A percentile compares a stretch with the other conserved stretches of the same genome.
Evolutionary conservation across 2,888 invertebrate genomes (phyloP).

Genomic region (Ophion ellenae): DNA sequence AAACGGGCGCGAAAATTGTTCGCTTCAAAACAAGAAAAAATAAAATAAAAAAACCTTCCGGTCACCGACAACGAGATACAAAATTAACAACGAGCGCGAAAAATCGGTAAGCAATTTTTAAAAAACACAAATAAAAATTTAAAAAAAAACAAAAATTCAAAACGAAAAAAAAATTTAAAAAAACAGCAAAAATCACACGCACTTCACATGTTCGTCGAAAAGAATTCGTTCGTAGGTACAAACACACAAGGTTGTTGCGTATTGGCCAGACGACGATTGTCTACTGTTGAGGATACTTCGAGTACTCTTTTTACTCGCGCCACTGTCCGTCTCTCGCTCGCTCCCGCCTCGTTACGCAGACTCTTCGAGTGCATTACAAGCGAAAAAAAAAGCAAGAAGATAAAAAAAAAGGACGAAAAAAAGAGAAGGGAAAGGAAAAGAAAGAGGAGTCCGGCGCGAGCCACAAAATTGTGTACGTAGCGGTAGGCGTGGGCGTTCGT

Average conservation of each 20-base stretch:
- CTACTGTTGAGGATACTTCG: constrained; percentile 38
- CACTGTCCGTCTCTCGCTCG: constrained; percentile 51
- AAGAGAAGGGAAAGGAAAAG: constrained; percentile 6
- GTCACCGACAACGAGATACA: too few species aligned
- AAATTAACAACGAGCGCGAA: not conserved
- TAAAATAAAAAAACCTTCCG: too few species aligned
- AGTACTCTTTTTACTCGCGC: constrained; percentile 17
- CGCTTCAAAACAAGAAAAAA: too few species aligned
- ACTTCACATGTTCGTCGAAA: constrained; percentile 36
- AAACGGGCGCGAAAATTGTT: not conserved
- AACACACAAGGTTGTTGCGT: not conserved
- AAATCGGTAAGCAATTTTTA: not conserved
- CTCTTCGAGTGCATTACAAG: constrained; percentile 39
- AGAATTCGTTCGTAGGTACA: not conserved
- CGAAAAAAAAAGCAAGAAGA: not conserved
- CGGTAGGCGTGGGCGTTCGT: constrained; percentile 14
- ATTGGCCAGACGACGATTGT: constrained; percentile 36
- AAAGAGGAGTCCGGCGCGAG: constrained; percentile 29
- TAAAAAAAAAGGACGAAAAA: constrained; percentile 1
- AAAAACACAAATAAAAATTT: not conserved
- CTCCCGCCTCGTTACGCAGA: constrained; percentile 68
- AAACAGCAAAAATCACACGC: not conserved
- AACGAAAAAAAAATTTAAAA: not conserved
- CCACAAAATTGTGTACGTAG: not conserved
- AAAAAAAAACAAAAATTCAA: not conserved